These are phyloP conservation scores for Phylloscopus collybita DNA, from an alignment of 2,797 vertebrate genomes.

Conservation along the genomic window DNA sequence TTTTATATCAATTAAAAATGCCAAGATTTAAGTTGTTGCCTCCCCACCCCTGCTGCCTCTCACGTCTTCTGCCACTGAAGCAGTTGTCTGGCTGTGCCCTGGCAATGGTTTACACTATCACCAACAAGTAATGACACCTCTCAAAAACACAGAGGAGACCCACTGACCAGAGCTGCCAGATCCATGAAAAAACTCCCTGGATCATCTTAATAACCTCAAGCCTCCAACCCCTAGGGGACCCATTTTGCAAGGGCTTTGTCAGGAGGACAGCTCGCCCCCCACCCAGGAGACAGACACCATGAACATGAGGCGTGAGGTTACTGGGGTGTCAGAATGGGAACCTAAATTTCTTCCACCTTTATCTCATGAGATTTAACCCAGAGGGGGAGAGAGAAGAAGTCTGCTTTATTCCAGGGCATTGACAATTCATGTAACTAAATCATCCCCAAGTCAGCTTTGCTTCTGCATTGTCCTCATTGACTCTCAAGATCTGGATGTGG, in stretches of 20 bases:
- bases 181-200: neutral
- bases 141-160: neutral
- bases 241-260: neutral
- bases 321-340: neutral
- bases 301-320: neutral
- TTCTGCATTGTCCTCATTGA: neutral
- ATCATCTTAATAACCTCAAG: neutral
- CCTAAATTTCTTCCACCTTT: neutral
- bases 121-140: neutral
- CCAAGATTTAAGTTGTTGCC: neutral
- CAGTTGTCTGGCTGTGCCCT: accelerated
- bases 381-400: neutral
- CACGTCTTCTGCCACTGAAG: neutral
- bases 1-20: conserved; percentile 30
- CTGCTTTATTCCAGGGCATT: neutral
- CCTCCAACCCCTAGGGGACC: neutral
- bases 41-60: accelerated
- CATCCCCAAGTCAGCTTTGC: neutral
- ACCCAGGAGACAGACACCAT: neutral
- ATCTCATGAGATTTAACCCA: neutral
- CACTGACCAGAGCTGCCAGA: neutral
- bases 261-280: accelerated
- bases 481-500: accelerated
- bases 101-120: neutral
- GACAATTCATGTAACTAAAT: neutral